Evolutionary conservation across 2,888 invertebrate species (phyloP).

Genomic region (Melinopterus prodromus): DNA sequence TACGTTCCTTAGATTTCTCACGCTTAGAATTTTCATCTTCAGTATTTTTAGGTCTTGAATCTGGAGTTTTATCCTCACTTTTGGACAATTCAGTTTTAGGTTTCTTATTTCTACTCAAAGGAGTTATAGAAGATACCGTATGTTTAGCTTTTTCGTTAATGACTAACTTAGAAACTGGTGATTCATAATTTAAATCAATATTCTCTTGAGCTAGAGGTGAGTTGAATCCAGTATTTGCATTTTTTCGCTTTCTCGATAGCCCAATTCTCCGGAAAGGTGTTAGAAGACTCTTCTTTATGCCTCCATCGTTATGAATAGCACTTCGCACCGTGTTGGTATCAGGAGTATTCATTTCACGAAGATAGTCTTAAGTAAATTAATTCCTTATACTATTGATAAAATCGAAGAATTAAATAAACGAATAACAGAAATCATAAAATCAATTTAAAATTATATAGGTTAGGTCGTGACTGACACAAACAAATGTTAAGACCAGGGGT

Average conservation of each 20-base stretch:
- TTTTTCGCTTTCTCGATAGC: slow-evolving; percentile 58
- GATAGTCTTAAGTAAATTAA: no score
- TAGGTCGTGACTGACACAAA: neutral
- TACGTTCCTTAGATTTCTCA: neutral
- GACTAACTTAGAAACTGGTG: neutral
- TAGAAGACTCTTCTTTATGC: slow-evolving; percentile 64
- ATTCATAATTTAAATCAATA: slow-evolving; percentile 21
- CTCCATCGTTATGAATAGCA: slow-evolving; percentile 57
- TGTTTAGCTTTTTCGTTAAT: neutral
- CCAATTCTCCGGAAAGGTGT: slow-evolving; percentile 66
- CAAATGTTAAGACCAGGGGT: neutral
- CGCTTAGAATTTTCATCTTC: neutral
- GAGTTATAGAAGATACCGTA: slow-evolving; percentile 6
- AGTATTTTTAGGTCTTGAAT: neutral
- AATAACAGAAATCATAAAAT: neutral
- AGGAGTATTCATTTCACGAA: slow-evolving; percentile 26
- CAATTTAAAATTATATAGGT: slow-evolving; percentile 8
- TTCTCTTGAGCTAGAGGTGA: slow-evolving; percentile 29
- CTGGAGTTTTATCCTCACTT: neutral
- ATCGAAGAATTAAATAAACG: neutral
- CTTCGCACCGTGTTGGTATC: slow-evolving; percentile 16
- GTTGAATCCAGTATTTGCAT: slow-evolving; percentile 38
- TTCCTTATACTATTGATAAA: neutral
- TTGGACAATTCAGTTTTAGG: neutral
- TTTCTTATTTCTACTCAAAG: slow-evolving; percentile 4